Percentiles rank a stretch among this genome's conserved stretches.
phyloP scores from a whole-genome alignment of 1,140 invertebrate species.

The Anoplophora glabripennis region DNA sequence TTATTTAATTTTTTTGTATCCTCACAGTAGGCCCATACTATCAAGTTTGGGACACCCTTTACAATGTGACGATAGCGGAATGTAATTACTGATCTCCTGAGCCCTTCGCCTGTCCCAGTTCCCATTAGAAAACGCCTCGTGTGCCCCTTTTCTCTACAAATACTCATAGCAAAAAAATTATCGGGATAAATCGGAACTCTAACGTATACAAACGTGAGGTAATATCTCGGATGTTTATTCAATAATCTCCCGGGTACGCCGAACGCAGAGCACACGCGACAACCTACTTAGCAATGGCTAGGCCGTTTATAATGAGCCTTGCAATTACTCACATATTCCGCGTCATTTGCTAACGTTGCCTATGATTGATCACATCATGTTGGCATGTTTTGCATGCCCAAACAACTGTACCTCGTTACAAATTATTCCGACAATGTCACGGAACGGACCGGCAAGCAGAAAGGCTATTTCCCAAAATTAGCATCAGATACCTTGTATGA shows the following conservation, averaged over 20 bases:
- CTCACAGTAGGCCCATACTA: too few relatives aligned
- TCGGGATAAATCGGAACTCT: not conserved
- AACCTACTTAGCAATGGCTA: conserved; percentile 20
- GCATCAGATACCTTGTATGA: too few relatives aligned
- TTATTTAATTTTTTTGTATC: too few relatives aligned
- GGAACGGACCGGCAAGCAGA: conserved; percentile 12
- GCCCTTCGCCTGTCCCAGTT: too few relatives aligned
- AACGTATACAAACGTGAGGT: conserved; percentile 15
- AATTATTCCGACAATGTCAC: conserved; percentile 23
- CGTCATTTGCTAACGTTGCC: conserved; percentile 21
- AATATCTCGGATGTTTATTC: conserved; percentile 27
- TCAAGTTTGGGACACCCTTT: too few relatives aligned
- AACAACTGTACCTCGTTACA: conserved; percentile 18
- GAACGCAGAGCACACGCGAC: conserved; percentile 13
- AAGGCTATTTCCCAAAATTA: too few relatives aligned
- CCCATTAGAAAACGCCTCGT: too few relatives aligned
- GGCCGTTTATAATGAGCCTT: conserved; percentile 22
- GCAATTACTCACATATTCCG: conserved; percentile 23
- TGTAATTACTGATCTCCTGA: too few relatives aligned
- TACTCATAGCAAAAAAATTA: too few relatives aligned
- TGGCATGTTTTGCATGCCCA: not conserved
- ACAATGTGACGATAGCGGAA: too few relatives aligned
- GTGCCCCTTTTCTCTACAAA: too few relatives aligned
- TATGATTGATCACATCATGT: conserved; percentile 1
- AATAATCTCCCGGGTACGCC: conserved; percentile 15